phyloP scores from a whole-genome alignment of 2,888 invertebrate species.

The Eupelmus urozonus region DNA sequence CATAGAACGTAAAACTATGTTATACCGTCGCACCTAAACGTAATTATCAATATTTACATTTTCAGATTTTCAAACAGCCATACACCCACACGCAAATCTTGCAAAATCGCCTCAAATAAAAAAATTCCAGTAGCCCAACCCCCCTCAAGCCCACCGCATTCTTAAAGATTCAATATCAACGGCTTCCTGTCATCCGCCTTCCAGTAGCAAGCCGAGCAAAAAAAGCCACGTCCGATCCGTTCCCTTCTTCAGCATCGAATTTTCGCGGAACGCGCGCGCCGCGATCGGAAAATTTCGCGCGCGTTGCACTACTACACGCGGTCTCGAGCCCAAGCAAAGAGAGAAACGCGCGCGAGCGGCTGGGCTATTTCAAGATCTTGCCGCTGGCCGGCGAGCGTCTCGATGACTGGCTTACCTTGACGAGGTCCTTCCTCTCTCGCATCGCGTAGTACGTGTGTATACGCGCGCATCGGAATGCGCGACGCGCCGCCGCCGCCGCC shows the following conservation, averaged over 20 bases:
- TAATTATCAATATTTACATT: too few relatives aligned
- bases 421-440: slow-evolving; percentile 75
- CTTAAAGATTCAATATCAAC: too few relatives aligned
- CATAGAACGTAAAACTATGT: too few relatives aligned
- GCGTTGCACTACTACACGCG: not conserved
- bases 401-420: slow-evolving; percentile 74
- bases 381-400: slow-evolving; percentile 62
- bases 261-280: slow-evolving; percentile 35
- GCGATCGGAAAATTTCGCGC: slow-evolving; percentile 31
- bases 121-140: too few relatives aligned
- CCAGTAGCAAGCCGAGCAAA: not conserved
- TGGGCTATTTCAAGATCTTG: slow-evolving; percentile 60
- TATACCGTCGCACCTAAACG: too few relatives aligned
- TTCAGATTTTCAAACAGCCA: not conserved
- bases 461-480: slow-evolving; percentile 68
- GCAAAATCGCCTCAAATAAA: too few relatives aligned
- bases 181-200: too few relatives aligned
- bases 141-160: too few relatives aligned
- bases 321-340: too few relatives aligned
- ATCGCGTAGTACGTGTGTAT: too few relatives aligned
- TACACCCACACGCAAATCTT: too few relatives aligned
- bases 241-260: slow-evolving; percentile 7
- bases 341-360: slow-evolving; percentile 19
- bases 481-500: slow-evolving; percentile 24
- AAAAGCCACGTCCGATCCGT: not conserved